phyloP scores from a whole-genome alignment of 2,888 invertebrate genomes.

The Folsomia manolachei region DNA sequence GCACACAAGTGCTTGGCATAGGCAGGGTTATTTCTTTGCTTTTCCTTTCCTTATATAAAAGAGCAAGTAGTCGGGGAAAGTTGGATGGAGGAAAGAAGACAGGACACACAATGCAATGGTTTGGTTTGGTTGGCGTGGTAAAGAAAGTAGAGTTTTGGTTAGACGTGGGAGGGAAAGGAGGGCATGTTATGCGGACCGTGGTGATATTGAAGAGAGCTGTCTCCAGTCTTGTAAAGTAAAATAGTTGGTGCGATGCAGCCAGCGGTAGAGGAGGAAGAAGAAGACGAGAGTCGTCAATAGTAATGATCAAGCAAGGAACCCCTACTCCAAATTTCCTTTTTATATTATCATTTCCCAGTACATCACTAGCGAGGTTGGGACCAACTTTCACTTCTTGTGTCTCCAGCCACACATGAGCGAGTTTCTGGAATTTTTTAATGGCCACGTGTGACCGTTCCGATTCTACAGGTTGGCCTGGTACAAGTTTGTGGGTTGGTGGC shows the following conservation, averaged over 20 bases:
- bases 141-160: not conserved
- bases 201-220: not conserved
- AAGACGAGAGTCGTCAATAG: conserved; percentile 7
- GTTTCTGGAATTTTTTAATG: conserved; percentile 44
- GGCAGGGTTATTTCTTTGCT: not conserved
- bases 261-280: not conserved
- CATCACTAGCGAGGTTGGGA: conserved; percentile 36
- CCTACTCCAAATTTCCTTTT: conserved; percentile 46
- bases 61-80: not conserved
- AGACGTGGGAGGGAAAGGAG: not conserved
- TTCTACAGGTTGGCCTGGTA: conserved; percentile 51
- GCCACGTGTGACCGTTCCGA: conserved; percentile 47
- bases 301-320: conserved; percentile 42
- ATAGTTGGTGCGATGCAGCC: not conserved
- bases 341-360: conserved; percentile 48
- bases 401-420: not conserved
- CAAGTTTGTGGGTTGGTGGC: no score
- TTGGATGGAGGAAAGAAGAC: not conserved
- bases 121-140: no score
- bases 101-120: no score
- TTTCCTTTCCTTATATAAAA: not conserved
- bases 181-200: no score
- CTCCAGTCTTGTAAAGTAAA: not conserved
- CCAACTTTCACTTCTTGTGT: not conserved
- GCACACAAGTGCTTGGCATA: not conserved